phyloP scores from a whole-genome alignment of 2,113 vertebrate species.

The Columba livia region DNA sequence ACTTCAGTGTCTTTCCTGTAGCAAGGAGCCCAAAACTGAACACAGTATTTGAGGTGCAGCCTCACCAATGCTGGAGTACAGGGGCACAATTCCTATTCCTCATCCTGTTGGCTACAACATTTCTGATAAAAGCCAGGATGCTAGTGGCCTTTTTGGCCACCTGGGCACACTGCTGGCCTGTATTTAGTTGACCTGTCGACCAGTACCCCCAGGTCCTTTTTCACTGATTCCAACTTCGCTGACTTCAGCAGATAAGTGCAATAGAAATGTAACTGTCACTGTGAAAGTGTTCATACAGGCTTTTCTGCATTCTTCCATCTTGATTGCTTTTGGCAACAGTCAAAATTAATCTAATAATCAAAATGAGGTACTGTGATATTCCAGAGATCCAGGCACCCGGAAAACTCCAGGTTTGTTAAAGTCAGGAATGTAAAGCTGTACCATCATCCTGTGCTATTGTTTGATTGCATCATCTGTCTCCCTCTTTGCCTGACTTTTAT shows the following conservation, averaged over 20 bases:
- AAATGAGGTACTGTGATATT: slow-evolving; percentile 46
- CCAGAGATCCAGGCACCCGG: slow-evolving; percentile 44
- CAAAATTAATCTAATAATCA: slow-evolving; percentile 33
- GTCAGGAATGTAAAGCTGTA: slow-evolving; percentile 71
- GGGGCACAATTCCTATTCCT: no score
- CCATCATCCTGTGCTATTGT: slow-evolving; percentile 79
- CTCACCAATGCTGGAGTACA: no score
- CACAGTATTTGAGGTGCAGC: no score
- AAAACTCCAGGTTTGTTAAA: slow-evolving; percentile 71
- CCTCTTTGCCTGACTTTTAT: slow-evolving; percentile 89
- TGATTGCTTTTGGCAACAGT: not conserved
- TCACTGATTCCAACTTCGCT: fast-evolving
- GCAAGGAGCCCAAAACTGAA: no score
- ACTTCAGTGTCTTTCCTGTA: no score
- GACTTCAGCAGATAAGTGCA: not conserved
- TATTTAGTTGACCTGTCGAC: no score
- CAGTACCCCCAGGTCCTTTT: no score
- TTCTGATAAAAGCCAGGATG: no score
- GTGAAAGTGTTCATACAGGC: not conserved
- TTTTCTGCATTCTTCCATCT: slow-evolving; percentile 4
- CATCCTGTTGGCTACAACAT: no score
- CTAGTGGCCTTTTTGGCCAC: no score
- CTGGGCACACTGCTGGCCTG: no score
- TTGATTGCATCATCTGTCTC: slow-evolving; percentile 84
- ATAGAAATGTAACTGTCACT: not conserved